Evolutionary conservation across 2,113 vertebrate species (phyloP).

Genomic region (Anseranas semipalmata): DNA sequence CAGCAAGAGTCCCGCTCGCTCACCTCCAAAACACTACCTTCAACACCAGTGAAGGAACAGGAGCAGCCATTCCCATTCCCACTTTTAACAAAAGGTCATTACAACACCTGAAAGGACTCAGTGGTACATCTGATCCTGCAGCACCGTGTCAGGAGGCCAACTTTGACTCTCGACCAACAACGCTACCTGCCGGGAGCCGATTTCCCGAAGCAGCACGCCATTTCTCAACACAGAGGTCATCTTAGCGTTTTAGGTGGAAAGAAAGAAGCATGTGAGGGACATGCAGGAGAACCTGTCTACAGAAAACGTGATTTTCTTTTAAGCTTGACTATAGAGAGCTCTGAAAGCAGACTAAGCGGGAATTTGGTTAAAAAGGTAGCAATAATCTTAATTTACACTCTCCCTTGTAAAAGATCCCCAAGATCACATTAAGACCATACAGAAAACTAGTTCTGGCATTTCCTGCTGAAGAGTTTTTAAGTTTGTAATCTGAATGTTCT

Average conservation of each 20-base stretch:
- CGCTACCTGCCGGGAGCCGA: not conserved
- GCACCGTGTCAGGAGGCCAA: not conserved
- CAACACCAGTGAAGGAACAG: not conserved
- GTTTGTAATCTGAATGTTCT: not conserved
- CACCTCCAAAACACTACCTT: not conserved
- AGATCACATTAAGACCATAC: not conserved
- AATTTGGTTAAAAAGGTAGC: not conserved
- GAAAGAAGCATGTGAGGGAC: not conserved
- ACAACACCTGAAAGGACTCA: not conserved
- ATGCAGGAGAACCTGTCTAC: not conserved
- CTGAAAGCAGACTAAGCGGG: not conserved
- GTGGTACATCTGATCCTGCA: not conserved
- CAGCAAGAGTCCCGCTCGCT: not conserved
- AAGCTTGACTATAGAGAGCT: not conserved
- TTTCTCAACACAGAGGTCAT: not conserved
- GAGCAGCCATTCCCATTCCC: not conserved
- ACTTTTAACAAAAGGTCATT: not conserved
- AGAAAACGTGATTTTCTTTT: not conserved
- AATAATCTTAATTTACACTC: not conserved
- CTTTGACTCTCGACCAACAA: not conserved
- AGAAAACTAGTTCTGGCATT: not conserved
- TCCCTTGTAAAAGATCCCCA: not conserved
- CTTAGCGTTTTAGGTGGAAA: not conserved
- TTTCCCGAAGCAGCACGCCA: rapidly evolving
- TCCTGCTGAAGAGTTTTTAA: not conserved